phyloP scores from a whole-genome alignment of 2,888 invertebrate genomes.

The Bhutanitis thaidina region DNA sequence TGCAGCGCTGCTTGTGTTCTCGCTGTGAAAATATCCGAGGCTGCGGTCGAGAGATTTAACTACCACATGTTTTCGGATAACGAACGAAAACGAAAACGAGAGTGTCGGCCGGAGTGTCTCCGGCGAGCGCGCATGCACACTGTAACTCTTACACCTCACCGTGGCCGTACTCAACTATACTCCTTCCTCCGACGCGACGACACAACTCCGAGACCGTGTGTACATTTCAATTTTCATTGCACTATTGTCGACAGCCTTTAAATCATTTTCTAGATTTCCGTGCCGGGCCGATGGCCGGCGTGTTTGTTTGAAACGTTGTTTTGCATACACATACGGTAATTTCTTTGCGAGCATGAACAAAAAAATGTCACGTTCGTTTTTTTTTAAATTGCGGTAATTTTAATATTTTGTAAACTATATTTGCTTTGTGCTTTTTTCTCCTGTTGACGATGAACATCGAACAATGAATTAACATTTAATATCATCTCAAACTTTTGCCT shows the following conservation, averaged over 20 bases:
- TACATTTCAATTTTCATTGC: slow-evolving; percentile 5
- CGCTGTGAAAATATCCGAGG: background rate
- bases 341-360: background rate
- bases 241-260: background rate
- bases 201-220: background rate
- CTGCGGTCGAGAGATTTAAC: background rate
- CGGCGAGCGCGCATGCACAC: background rate
- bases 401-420: background rate
- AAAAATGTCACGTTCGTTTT: background rate
- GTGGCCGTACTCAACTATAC: background rate
- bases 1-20: background rate
- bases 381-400: background rate
- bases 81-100: slow-evolving; percentile 10
- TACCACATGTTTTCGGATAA: slow-evolving; percentile 2
- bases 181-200: background rate
- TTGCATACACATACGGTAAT: background rate
- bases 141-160: background rate
- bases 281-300: background rate
- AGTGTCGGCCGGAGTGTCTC: slow-evolving; percentile 1
- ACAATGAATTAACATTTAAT: no score
- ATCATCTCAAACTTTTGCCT: no score
- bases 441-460: no score
- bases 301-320: background rate
- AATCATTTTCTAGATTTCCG: slow-evolving; percentile 9
- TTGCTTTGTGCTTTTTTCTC: no score